phyloP scores from a whole-genome alignment of 2,888 invertebrate genomes.

The Acanthosepion lycidas region DNA sequence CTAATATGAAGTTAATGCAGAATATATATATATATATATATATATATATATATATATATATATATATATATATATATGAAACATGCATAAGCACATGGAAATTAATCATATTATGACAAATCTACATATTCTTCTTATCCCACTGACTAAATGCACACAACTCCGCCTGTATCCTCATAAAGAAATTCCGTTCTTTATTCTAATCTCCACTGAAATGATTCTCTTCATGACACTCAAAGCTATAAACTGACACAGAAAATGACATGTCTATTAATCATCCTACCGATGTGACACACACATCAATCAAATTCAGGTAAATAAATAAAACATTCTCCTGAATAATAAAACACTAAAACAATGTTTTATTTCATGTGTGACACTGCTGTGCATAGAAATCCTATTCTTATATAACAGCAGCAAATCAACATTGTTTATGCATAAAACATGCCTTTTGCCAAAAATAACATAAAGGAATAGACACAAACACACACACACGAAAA shows the following conservation, averaged over 20 bases:
- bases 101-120: background rate
- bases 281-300: background rate
- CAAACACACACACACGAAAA: no score
- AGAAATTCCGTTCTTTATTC: background rate
- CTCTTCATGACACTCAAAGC: background rate
- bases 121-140: no score
- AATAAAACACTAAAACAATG: background rate
- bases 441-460: background rate
- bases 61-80: no score
- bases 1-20: no score
- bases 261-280: conserved; percentile 1
- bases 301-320: conserved; percentile 21
- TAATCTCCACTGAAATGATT: background rate
- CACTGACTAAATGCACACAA: background rate
- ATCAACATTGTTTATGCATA: background rate
- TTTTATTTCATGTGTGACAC: background rate
- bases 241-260: conserved; percentile 9
- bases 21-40: no score
- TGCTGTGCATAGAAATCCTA: background rate
- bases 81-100: background rate
- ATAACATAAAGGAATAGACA: no score
- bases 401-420: background rate
- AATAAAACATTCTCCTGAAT: background rate
- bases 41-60: no score
- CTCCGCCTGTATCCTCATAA: background rate